Evolutionary conservation across 23 tunicate species (phyloP).

Genomic region (Ascidia mentula): DNA sequence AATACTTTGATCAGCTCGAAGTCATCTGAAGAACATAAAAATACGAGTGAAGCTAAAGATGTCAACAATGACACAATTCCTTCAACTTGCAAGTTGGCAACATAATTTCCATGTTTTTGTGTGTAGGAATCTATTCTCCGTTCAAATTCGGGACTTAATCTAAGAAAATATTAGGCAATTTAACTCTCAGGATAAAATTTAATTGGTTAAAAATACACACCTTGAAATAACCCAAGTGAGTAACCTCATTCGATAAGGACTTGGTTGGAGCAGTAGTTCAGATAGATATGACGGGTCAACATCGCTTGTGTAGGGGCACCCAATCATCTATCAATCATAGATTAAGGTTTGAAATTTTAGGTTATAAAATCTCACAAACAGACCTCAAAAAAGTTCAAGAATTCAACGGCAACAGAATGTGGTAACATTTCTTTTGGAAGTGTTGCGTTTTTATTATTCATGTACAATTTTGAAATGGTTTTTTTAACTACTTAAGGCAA

Average conservation of each 20-base stretch:
- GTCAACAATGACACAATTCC: slow-evolving; percentile 15
- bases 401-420: neutral
- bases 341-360: neutral
- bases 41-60: slow-evolving; percentile 13
- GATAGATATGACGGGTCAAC: slow-evolving; percentile 32
- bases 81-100: slow-evolving; percentile 15
- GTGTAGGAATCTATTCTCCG: slow-evolving; percentile 2
- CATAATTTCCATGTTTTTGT: neutral
- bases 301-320: slow-evolving; percentile 30
- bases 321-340: slow-evolving; percentile 1
- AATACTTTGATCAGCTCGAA: slow-evolving; percentile 10
- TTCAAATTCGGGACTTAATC: slow-evolving; percentile 15
- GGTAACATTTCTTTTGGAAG: neutral
- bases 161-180: slow-evolving; percentile 3
- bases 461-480: too few species aligned
- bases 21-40: slow-evolving; percentile 26
- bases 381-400: neutral
- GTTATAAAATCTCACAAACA: neutral
- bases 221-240: slow-evolving; percentile 42
- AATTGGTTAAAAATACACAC: too few species aligned
- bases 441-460: too few species aligned
- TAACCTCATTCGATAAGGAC: slow-evolving; percentile 37
- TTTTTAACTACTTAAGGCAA: too few species aligned
- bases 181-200: neutral
- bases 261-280: slow-evolving; percentile 26